Evolutionary conservation across 2,888 invertebrate species (phyloP).

Genomic region (Lochmaea capreae): DNA sequence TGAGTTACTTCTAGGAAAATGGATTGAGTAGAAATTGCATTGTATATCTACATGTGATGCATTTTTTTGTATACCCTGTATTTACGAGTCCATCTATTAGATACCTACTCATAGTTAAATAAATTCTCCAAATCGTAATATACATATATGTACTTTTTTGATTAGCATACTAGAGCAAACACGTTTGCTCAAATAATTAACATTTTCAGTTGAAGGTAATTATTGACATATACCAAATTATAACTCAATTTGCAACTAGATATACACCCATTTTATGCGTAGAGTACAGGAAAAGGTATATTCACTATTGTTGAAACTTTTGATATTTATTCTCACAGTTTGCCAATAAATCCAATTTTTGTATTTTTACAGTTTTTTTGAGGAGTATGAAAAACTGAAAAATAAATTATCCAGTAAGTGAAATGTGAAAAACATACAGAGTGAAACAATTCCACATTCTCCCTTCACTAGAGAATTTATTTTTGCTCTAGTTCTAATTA

Average conservation of each 20-base stretch:
- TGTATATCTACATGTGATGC: no score
- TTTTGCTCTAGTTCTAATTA: no score
- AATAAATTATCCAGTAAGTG: no score
- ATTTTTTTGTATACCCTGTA: background rate
- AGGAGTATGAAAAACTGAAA: no score
- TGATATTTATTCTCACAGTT: background rate
- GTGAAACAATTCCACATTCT: no score
- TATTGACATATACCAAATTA: constrained; percentile 46
- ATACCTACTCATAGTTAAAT: constrained; percentile 41
- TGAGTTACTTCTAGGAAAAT: no score
- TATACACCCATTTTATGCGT: background rate
- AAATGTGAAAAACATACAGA: no score
- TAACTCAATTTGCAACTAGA: constrained; percentile 25
- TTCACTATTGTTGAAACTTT: background rate
- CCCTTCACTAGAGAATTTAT: no score
- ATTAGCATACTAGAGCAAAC: constrained; percentile 52
- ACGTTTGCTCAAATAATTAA: constrained; percentile 54
- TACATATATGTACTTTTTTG: constrained; percentile 49
- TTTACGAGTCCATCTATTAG: background rate
- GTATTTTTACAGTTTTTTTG: no score
- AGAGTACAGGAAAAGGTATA: no score
- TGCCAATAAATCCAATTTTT: no score
- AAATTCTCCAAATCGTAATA: constrained; percentile 47
- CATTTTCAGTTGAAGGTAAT: constrained; percentile 50
- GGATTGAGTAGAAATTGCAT: no score